phyloP scores from a whole-genome alignment of 2,113 vertebrate species.

The Scolopax mira region DNA sequence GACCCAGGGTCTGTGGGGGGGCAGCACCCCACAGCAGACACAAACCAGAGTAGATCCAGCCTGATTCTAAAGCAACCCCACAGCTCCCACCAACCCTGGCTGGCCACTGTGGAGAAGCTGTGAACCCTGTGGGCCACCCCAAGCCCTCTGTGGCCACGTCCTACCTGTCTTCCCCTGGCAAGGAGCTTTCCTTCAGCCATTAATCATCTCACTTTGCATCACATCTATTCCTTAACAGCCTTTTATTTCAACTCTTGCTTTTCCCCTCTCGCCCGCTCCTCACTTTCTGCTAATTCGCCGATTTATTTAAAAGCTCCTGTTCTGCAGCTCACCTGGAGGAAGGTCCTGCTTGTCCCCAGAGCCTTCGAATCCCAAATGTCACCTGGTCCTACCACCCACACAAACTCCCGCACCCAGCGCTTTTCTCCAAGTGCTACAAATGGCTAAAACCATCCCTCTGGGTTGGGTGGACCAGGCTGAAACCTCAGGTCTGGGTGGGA shows the following conservation, averaged over 20 bases:
- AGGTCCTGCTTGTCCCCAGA: neutral
- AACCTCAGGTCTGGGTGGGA: neutral
- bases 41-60: fast-evolving
- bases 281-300: fast-evolving
- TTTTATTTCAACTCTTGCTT: neutral
- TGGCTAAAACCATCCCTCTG: neutral
- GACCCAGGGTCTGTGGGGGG: neutral
- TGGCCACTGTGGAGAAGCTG: neutral
- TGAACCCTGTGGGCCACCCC: neutral
- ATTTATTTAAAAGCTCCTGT: neutral
- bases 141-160: fast-evolving
- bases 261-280: neutral
- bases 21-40: neutral
- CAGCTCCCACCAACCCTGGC: neutral
- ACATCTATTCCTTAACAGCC: neutral
- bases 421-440: neutral
- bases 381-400: neutral
- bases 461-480: neutral
- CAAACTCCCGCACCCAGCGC: fast-evolving
- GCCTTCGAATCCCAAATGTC: neutral
- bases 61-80: neutral
- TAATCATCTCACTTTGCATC: neutral
- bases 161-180: neutral
- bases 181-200: neutral
- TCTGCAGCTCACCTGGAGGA: neutral